Evolutionary conservation across 2,113 vertebrate species (phyloP).

Genomic region (Epinephelus lanceolatus): DNA sequence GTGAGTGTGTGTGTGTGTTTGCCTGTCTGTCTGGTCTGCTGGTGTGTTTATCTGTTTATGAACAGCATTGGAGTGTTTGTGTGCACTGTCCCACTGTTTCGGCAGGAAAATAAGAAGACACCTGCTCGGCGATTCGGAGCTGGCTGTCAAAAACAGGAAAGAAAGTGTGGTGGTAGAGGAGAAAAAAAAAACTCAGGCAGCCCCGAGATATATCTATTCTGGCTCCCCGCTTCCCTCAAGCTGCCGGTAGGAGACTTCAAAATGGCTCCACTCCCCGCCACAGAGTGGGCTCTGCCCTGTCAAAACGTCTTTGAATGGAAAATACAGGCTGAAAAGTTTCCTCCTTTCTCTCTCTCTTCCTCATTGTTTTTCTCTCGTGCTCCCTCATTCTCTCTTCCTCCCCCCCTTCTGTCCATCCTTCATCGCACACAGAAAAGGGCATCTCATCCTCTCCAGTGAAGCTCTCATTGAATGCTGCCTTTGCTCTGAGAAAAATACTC

Average conservation of each 20-base stretch:
- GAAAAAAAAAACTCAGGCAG: conserved; percentile 63
- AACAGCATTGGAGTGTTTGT: conserved; percentile 72
- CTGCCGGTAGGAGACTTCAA: conserved; percentile 83
- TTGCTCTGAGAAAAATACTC: conserved; percentile 48
- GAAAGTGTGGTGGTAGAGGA: conserved; percentile 60
- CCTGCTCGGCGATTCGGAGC: conserved; percentile 74
- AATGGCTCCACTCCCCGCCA: conserved; percentile 80
- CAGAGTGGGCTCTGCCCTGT: conserved; percentile 80
- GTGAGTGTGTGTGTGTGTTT: conserved; percentile 46
- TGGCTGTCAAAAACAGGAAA: conserved; percentile 81
- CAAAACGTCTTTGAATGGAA: conserved; percentile 83
- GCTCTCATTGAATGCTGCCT: conserved; percentile 73
- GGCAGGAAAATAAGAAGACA: conserved; percentile 78
- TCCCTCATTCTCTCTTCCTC: conserved; percentile 20
- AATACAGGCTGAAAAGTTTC: conserved; percentile 79
- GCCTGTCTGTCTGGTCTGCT: conserved; percentile 61
- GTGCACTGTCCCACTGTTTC: conserved; percentile 77
- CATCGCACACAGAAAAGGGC: conserved; percentile 77
- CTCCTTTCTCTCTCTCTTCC: conserved; percentile 47
- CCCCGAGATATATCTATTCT: conserved; percentile 82
- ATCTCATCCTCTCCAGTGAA: conserved; percentile 73
- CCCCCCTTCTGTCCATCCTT: conserved; percentile 73
- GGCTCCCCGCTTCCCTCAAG: conserved; percentile 79
- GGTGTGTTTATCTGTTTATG: conserved; percentile 77
- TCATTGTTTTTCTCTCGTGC: conserved; percentile 54